These are phyloP conservation scores for Acronicta leporina DNA, from an alignment of 2,888 invertebrate species.

Conservation along the genomic window DNA sequence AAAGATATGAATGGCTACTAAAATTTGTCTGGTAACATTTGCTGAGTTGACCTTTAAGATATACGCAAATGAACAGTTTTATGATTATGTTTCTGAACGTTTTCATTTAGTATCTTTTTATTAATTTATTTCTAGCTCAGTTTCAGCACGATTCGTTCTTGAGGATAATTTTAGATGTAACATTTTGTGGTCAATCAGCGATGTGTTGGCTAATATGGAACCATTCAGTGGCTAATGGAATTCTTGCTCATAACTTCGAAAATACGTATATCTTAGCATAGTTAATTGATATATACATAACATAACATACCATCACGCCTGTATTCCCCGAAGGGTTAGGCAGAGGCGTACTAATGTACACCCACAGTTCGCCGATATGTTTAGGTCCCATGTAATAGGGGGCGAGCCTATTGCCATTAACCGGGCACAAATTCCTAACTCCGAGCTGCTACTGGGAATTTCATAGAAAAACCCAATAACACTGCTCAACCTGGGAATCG, in stretches of 20 bases:
- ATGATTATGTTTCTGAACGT: constrained; percentile 16
- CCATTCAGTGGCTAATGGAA: neutral
- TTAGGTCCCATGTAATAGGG: too few species aligned
- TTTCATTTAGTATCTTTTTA: constrained; percentile 21
- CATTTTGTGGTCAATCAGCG: constrained; percentile 10
- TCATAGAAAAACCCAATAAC: too few species aligned
- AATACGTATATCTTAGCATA: too few species aligned
- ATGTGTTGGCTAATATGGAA: constrained; percentile 3
- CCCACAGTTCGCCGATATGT: too few species aligned
- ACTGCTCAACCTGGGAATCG: too few species aligned
- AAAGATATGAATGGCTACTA: constrained; percentile 36
- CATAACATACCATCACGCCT: too few species aligned
- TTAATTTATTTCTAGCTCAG: constrained; percentile 6
- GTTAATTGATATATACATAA: too few species aligned
- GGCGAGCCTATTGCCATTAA: too few species aligned
- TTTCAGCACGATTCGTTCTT: constrained; percentile 31
- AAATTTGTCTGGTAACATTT: constrained; percentile 40
- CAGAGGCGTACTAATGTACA: too few species aligned
- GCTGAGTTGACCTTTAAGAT: constrained; percentile 25
- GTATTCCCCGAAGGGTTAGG: too few species aligned
- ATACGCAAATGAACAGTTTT: constrained; percentile 16
- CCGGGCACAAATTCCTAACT: too few species aligned
- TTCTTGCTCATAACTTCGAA: neutral
- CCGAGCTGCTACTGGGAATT: too few species aligned
- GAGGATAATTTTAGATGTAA: constrained; percentile 27